Evolutionary conservation across 2,888 invertebrate species (phyloP).

Genomic region (Scaptomyza cyrtandrae): DNA sequence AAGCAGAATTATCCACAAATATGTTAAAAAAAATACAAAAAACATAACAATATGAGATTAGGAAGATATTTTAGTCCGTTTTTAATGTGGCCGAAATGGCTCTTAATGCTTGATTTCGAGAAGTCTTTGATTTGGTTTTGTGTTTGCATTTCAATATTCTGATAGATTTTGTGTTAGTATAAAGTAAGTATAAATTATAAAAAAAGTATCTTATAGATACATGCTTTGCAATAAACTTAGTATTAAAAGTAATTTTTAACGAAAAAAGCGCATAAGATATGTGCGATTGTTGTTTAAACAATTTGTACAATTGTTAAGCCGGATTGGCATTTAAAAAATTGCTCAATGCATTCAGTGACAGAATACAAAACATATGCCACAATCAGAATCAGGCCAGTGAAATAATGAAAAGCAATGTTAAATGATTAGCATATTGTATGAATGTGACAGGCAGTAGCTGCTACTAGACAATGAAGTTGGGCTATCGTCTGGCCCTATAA

Average conservation of each 20-base stretch:
- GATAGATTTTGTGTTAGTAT: too few species aligned
- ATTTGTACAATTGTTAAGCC: slow-evolving; percentile 5
- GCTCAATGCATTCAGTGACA: background rate
- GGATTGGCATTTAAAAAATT: background rate
- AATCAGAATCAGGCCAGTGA: background rate
- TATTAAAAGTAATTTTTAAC: too few species aligned
- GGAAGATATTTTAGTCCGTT: too few species aligned
- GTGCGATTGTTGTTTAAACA: background rate
- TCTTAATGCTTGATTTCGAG: too few species aligned
- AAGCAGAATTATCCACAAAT: background rate
- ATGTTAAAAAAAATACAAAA: too few species aligned
- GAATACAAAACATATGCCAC: slow-evolving; percentile 3
- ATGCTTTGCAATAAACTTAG: too few species aligned
- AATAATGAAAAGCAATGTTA: background rate
- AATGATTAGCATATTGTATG: background rate
- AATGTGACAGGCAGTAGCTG: slow-evolving; percentile 2
- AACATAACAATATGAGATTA: too few species aligned
- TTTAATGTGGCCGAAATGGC: too few species aligned
- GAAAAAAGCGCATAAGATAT: background rate
- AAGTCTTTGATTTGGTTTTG: too few species aligned
- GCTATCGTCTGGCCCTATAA: slow-evolving; percentile 28
- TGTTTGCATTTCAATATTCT: too few species aligned
- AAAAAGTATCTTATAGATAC: too few species aligned
- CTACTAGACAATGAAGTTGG: background rate
- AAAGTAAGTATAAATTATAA: too few species aligned